A percentile compares a stretch with the other conserved stretches of the same genome.
These are phyloP conservation scores for Micrasema minimum DNA, from an alignment of 1,140 invertebrate species.

Conservation along the genomic window DNA sequence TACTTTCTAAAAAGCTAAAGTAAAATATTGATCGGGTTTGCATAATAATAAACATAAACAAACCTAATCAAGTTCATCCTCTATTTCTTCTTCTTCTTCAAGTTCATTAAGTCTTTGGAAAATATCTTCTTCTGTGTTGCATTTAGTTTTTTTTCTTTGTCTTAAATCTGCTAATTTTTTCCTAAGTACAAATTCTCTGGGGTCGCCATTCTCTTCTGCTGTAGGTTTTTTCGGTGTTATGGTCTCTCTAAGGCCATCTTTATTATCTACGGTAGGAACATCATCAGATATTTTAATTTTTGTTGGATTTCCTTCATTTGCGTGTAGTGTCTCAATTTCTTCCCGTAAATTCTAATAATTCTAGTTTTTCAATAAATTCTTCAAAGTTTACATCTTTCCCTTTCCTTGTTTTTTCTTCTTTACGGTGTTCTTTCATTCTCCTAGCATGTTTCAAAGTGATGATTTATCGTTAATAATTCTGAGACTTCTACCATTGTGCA, in stretches of 20 bases:
- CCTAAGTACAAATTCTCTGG: slow-evolving; percentile 66
- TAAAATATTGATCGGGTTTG: background rate
- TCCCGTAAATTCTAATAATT: slow-evolving; percentile 65
- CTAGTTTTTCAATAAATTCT: slow-evolving; percentile 62
- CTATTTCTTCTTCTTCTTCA: slow-evolving; percentile 69
- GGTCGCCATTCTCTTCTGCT: slow-evolving; percentile 57
- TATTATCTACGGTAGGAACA: slow-evolving; percentile 7
- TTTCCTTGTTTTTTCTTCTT: slow-evolving; percentile 54
- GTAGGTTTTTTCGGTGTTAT: slow-evolving; percentile 55
- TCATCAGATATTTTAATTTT: slow-evolving; percentile 30
- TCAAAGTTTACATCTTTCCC: slow-evolving; percentile 57
- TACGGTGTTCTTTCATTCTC: slow-evolving; percentile 58
- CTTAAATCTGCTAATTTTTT: slow-evolving; percentile 63
- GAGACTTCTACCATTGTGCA: no score
- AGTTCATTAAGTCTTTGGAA: slow-evolving; percentile 67
- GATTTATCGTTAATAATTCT: no score
- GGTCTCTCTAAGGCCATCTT: slow-evolving; percentile 16
- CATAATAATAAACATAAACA: background rate
- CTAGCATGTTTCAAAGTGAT: slow-evolving; percentile 60
- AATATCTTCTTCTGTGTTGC: slow-evolving; percentile 64
- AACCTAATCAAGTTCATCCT: slow-evolving; percentile 68
- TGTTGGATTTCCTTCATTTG: slow-evolving; percentile 12
- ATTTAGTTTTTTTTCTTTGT: slow-evolving; percentile 58
- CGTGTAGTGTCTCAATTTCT: slow-evolving; percentile 62
- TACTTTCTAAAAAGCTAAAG: no score